Evolutionary conservation across 2,888 invertebrate genomes (phyloP), one percentile per base, ranked within the genome.

Genomic region (Nomada flava): DNA sequence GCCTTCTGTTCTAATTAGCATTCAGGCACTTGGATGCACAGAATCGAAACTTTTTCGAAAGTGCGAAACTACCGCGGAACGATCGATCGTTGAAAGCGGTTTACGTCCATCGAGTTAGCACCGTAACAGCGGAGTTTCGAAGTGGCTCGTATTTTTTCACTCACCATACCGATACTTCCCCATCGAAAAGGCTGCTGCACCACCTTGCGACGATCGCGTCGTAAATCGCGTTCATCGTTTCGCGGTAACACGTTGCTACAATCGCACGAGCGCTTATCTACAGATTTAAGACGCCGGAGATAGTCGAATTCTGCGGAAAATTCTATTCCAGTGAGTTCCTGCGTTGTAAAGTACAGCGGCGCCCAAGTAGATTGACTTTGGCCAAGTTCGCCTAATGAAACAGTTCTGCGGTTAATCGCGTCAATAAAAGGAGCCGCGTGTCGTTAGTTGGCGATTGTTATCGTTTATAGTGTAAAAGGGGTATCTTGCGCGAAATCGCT

Each of bases 211-310:
- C 78, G 71, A 85, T 86, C 52, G 85, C 62, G 68, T 52, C 83
- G 79, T 86, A 86, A 86, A 86, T 86, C 78, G 80, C 78, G 63
- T 79, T 79, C 73, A 81, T 83, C 72, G 85, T 76, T 78, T 76
- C 80, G 86, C 80, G 78, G 83, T 83, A 80, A 83, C 86, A 78
- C 83, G 83, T 76, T 76, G 77, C 76, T 26, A 60, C 79, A 63
- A 85, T 80, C 82, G 76, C 72, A 59, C 23, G 57, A 53, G 47
- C 69, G 70, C 72, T 86, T 76, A 85, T 86, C 80, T 69, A 70
- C 47, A 53, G 74, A 80, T 76, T 78, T 76, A 74, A 76, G 79
- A 69, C 64, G 62, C 77, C 76, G 80, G 78, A 74, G 71, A 60
- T 59, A 60, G 29, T 52, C 52, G 74, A 50, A 11, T 68, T 69